Base-by-base conservation (phyloP, 2,113 vertebrate species). In the Sturnira hondurensis region DNA sequence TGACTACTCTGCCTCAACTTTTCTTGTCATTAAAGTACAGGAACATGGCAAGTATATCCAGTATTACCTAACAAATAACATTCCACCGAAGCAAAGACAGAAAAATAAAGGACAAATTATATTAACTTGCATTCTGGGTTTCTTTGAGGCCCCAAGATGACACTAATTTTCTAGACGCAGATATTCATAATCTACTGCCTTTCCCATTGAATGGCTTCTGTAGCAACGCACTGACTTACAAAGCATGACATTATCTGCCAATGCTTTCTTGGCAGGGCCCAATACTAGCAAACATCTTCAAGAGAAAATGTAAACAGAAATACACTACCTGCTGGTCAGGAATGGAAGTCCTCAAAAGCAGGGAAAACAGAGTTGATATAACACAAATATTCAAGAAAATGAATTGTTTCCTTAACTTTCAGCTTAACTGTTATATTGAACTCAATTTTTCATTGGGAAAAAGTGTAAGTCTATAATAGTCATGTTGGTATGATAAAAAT, bases 401-500 rank as follows among this genome's bases (percentile, higher is more conserved):
- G 73, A 73, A 83, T 31, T 4, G 12, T 52, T 54, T 82, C 12
- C 73, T 80, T 78, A 89, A 89, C 31, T 73, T 95, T 38, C 31
- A 73, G 43, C 15, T 73, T 90, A 89, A 94, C 22, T 68, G 52
- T 71, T 73, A 43, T 11, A 93, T 86, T 91, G 38, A 87, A 26
- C 74, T 91, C 77, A 52, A 82, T 82, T 89, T 95, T 96, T 38
- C 73, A 31, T 5, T 73, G n/a, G 93, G 95, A 86, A 96, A 95
- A 58, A 17, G 92, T 85, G 74, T 24, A 26, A 67, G 28, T 33
- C 93, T 85, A 80, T 56, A 95, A 91, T 0, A 94, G 56, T 5
- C 43, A 92, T 80, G n/a, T 94, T 43, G 8, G 43, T 96, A 95
- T 94, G 61, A 73, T 90, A 63, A 95, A 97, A 67, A 95, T 45